Evolutionary conservation across 2,888 invertebrate genomes (phyloP), one percentile per base, ranked within the genome.

Genomic region (Lymantria dispar): DNA sequence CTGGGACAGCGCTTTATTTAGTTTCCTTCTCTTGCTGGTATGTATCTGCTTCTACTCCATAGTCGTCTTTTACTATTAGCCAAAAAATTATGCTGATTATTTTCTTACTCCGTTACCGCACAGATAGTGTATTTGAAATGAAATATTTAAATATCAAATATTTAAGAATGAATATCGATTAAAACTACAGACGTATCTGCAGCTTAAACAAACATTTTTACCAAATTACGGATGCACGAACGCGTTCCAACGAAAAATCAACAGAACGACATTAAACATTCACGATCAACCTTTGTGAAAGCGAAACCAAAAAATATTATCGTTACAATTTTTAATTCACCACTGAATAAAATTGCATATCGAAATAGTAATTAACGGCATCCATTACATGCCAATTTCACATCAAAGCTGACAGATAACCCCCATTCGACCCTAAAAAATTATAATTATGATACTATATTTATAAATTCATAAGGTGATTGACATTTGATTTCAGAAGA

Each of bases 161-260:
- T 8, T 36, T 36, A 11, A 36, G 2, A 36, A 36, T 36, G 9
- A 1, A 36, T 36, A 36, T 36, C 9, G 14, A 3, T 41, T 64
- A 52, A 61, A 60, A 58, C 42, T 61, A 54, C 60, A 43, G n/a
- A 67, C 65, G 64, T 22, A 22, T 22, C 22, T 22, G 22, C 22
- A 3, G 22, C 2, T 22, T 22, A 72, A 70, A 74, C 70, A 74
- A 76, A 75, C 68, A 75, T 64, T 60, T 77, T 79, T 75, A 76
- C 72, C 72, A 77, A 73, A 83, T 85, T 81, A 84, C 68, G 73
- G 77, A 47, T 58, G 78, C 74, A 64, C 78, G 78, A 74, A 87
- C 88, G 85, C 90, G 82, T 87, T 81, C 70, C 75, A 72, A 62
- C 62, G 75, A 68, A 87, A 84, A 83, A 83, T 78, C 82, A 88